A percentile compares a stretch with the other conserved stretches of the same genome.
Evolutionary conservation across 92 coral and sea anemone species (phyloP).

Genomic region (Paramuricea clavata): DNA sequence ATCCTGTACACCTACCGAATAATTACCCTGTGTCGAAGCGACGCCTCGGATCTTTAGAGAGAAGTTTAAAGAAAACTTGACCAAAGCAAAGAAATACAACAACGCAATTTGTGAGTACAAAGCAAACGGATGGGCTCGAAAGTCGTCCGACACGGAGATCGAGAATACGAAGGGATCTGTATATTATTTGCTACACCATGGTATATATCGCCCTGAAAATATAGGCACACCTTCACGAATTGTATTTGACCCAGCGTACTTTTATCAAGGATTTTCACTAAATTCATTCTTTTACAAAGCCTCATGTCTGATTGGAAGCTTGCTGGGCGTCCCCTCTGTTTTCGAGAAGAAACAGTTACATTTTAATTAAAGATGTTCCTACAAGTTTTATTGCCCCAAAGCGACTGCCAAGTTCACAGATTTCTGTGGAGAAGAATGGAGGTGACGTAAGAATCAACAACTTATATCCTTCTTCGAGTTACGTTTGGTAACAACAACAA

Average conservation of each 20-base stretch:
- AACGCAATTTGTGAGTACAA: slow-evolving; percentile 29
- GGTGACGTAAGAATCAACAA: background rate
- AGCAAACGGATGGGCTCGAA: slow-evolving; percentile 47
- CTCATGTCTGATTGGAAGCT: too few relatives aligned
- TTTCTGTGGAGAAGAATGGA: slow-evolving; percentile 43
- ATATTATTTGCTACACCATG: slow-evolving; percentile 54
- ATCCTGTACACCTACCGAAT: slow-evolving; percentile 38
- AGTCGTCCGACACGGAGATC: background rate
- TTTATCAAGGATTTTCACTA: too few relatives aligned
- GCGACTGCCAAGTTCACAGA: slow-evolving; percentile 48
- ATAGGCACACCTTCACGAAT: slow-evolving; percentile 44
- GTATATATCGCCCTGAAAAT: slow-evolving; percentile 30
- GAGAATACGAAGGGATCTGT: slow-evolving; percentile 36
- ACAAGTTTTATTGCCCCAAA: slow-evolving; percentile 47
- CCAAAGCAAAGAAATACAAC: slow-evolving; percentile 38
- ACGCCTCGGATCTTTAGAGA: slow-evolving; percentile 3
- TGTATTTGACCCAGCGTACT: slow-evolving; percentile 59
- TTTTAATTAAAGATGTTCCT: slow-evolving; percentile 49
- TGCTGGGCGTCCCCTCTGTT: slow-evolving; percentile 51
- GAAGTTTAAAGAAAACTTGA: background rate
- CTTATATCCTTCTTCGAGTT: too few relatives aligned
- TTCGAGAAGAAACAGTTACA: slow-evolving; percentile 44
- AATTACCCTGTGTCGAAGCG: slow-evolving; percentile 41
- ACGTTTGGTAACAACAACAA: too few relatives aligned
- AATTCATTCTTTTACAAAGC: too few relatives aligned